phyloP scores from a whole-genome alignment of 2,113 vertebrate genomes.

The Ictalurus furcatus region DNA sequence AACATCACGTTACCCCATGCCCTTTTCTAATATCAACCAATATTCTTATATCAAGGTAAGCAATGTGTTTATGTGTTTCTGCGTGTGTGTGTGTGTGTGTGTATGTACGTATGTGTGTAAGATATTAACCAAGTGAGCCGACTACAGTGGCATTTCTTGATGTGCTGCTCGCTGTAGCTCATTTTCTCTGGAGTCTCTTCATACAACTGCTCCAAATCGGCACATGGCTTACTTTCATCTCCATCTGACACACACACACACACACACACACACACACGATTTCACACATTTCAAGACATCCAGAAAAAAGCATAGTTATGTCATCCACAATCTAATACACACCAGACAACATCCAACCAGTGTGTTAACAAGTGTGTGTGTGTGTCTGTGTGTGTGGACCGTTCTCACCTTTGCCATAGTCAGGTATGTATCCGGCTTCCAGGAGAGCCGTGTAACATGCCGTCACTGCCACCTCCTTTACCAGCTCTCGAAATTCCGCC shows the following conservation, averaged over 20 bases:
- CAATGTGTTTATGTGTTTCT: neutral
- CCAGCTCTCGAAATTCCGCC: slow-evolving; percentile 74
- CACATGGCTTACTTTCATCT: slow-evolving; percentile 19
- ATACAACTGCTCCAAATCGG: slow-evolving; percentile 53
- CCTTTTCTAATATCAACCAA: neutral
- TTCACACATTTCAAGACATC: neutral
- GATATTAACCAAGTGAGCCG: slow-evolving; percentile 75
- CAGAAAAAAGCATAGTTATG: too few relatives aligned
- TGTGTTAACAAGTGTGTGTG: neutral
- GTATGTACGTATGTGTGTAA: slow-evolving; percentile 22
- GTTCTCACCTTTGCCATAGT: slow-evolving; percentile 50
- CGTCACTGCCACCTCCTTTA: slow-evolving; percentile 75
- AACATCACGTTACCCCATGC: neutral
- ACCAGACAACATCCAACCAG: neutral
- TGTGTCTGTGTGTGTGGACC: slow-evolving; percentile 51
- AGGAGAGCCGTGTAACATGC: slow-evolving; percentile 71
- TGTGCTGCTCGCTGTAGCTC: slow-evolving; percentile 68
- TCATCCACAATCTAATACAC: neutral
- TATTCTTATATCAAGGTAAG: neutral
- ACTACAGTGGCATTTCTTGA: slow-evolving; percentile 67
- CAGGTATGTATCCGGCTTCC: slow-evolving; percentile 64
- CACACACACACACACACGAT: neutral
- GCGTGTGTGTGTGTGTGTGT: neutral
- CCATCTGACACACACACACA: slow-evolving; percentile 29
- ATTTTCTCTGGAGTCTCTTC: slow-evolving; percentile 66